Evolutionary conservation across 2,888 invertebrate species (phyloP).

Genomic region (Volucella zonaria): DNA sequence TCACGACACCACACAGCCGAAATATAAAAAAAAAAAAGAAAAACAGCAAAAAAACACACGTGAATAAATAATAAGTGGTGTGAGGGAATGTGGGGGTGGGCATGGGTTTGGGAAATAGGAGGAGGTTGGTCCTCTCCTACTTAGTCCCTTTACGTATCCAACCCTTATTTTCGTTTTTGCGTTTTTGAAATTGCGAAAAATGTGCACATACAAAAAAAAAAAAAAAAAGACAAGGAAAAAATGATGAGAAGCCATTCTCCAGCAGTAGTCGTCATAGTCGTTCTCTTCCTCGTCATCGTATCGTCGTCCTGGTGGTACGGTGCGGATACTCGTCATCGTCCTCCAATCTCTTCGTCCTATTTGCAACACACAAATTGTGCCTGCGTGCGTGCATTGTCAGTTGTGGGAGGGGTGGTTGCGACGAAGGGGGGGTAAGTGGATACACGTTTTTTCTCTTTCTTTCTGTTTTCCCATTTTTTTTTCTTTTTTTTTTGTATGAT

Average conservation of each 20-base stretch:
- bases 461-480: slow-evolving; percentile 12
- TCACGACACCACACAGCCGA: not conserved
- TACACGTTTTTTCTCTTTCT: slow-evolving; percentile 29
- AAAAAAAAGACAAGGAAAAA: slow-evolving; percentile 74
- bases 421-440: slow-evolving; percentile 37
- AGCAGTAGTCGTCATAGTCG: slow-evolving; percentile 60
- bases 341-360: slow-evolving; percentile 33
- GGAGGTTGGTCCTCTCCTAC: slow-evolving; percentile 50
- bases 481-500: slow-evolving; percentile 23
- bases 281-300: slow-evolving; percentile 18
- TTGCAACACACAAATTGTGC: slow-evolving; percentile 37
- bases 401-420: slow-evolving; percentile 34
- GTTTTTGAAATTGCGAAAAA: slow-evolving; percentile 67
- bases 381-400: slow-evolving; percentile 77
- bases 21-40: not conserved
- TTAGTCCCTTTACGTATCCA: slow-evolving; percentile 42
- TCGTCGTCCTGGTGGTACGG: slow-evolving; percentile 3
- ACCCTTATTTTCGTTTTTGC: slow-evolving; percentile 57
- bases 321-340: slow-evolving; percentile 8
- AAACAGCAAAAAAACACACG: slow-evolving; percentile 32
- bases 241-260: slow-evolving; percentile 64
- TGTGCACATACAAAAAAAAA: slow-evolving; percentile 70
- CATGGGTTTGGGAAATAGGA: not conserved
- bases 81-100: slow-evolving; percentile 3
- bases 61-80: slow-evolving; percentile 63